Conservation (phyloP, 2,113 vertebrate species). For the Nymphicus hollandicus region DNA sequence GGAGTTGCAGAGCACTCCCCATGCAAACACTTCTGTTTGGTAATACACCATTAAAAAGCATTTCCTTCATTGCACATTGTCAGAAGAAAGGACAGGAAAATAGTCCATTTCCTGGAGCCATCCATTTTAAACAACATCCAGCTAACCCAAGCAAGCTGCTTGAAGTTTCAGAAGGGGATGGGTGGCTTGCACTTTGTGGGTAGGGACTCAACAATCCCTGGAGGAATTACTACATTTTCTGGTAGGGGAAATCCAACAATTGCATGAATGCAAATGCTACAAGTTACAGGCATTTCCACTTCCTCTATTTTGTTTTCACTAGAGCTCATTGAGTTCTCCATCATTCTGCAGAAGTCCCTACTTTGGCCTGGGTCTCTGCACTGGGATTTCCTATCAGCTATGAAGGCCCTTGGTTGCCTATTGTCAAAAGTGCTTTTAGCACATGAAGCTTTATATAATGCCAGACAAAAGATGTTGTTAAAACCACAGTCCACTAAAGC, state of each 20-base stretch:
- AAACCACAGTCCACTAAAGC: not conserved
- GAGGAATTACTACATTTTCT: not conserved
- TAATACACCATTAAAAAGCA: not conserved
- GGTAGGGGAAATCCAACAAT: slow-evolving; percentile 51
- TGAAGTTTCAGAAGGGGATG: slow-evolving; percentile 33
- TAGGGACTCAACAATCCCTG: not conserved
- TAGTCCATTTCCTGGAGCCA: not conserved
- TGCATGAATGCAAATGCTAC: not conserved
- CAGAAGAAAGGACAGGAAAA: slow-evolving; percentile 8
- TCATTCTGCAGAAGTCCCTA: not conserved
- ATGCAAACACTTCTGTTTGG: not conserved
- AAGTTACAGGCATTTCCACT: not conserved
- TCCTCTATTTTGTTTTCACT: slow-evolving; percentile 15
- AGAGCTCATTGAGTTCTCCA: slow-evolving; percentile 7
- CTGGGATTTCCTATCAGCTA: slow-evolving; percentile 10
- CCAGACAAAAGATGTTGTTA: not conserved
- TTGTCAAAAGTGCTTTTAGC: not conserved
- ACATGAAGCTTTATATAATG: not conserved
- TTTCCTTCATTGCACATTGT: not conserved
- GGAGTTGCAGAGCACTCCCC: not conserved
- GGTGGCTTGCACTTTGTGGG: not conserved
- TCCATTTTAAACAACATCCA: not conserved
- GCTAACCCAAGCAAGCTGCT: not conserved
- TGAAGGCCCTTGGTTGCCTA: not conserved
- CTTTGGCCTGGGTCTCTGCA: not conserved